Conservation (phyloP, 2,888 invertebrate genomes). For the Drosophila meridiana region DNA sequence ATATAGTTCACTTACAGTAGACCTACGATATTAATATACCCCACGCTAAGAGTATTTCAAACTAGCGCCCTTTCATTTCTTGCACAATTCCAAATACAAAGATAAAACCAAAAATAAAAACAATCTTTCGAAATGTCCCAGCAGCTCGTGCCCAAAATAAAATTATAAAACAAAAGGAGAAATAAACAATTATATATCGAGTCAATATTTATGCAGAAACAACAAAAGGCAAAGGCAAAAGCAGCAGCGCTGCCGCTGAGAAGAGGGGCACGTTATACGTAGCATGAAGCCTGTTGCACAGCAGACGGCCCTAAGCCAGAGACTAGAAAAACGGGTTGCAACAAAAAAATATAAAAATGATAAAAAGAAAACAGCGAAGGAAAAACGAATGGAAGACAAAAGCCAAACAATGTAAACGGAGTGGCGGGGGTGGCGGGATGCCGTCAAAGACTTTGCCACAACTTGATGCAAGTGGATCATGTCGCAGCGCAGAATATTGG, state of each 20-base stretch:
- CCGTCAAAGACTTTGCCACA: constrained; percentile 43
- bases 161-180: constrained; percentile 7
- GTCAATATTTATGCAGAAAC: constrained; percentile 43
- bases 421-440: constrained; percentile 20
- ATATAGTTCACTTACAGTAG: not conserved
- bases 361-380: constrained; percentile 22
- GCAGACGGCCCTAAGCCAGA: constrained; percentile 53
- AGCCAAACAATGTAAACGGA: not conserved
- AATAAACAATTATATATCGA: constrained; percentile 31
- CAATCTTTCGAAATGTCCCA: constrained; percentile 33
- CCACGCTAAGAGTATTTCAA: not conserved
- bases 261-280: constrained; percentile 63
- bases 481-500: constrained; percentile 24
- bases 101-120: constrained; percentile 7
- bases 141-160: constrained; percentile 36
- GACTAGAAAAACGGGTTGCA: constrained; percentile 76
- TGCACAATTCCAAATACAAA: constrained; percentile 14
- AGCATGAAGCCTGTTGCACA: constrained; percentile 31
- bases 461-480: constrained; percentile 48
- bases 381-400: constrained; percentile 8
- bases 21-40: not conserved
- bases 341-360: constrained; percentile 16
- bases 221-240: constrained; percentile 21
- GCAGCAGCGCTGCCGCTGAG: constrained; percentile 29
- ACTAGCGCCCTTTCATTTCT: constrained; percentile 45